A percentile compares a stretch with the other conserved stretches of the same genome.
Evolutionary conservation across 2,797 vertebrate species (phyloP).

Genomic region (Chrysocyon brachyurus): DNA sequence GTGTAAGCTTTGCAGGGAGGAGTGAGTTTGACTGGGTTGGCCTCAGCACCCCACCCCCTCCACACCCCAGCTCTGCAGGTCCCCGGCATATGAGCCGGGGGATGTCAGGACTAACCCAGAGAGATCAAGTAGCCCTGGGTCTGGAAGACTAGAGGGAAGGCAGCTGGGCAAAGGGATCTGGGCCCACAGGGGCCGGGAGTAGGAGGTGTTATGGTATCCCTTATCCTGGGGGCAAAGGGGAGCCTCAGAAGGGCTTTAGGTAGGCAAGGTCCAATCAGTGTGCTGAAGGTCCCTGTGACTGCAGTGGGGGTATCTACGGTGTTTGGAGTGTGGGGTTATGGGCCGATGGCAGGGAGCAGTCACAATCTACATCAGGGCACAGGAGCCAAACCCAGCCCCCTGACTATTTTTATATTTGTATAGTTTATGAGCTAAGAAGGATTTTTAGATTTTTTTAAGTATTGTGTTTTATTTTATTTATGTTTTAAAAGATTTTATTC

Average conservation of each 20-base stretch:
- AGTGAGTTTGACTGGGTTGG: background rate
- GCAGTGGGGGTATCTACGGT: background rate
- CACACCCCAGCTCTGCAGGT: background rate
- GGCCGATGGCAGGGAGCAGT: background rate
- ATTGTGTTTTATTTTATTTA: too few species aligned
- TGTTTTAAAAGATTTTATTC: too few species aligned
- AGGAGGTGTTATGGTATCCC: background rate
- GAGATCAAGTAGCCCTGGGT: background rate
- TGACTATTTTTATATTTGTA: background rate
- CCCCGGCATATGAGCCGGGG: background rate
- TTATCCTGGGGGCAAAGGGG: constrained; percentile 31
- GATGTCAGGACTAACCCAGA: background rate
- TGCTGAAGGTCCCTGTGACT: background rate
- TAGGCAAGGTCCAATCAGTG: background rate
- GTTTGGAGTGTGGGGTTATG: background rate
- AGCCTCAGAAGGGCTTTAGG: background rate
- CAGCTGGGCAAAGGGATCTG: background rate
- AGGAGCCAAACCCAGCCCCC: background rate
- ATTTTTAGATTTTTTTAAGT: background rate
- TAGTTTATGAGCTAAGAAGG: background rate
- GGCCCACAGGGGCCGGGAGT: background rate
- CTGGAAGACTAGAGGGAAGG: background rate
- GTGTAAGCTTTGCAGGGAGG: background rate
- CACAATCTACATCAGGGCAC: background rate
- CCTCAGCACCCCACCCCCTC: background rate